These are phyloP conservation scores for Paralvinella palmiformis DNA, from an alignment of 1,140 invertebrate genomes.

Conservation along the genomic window DNA sequence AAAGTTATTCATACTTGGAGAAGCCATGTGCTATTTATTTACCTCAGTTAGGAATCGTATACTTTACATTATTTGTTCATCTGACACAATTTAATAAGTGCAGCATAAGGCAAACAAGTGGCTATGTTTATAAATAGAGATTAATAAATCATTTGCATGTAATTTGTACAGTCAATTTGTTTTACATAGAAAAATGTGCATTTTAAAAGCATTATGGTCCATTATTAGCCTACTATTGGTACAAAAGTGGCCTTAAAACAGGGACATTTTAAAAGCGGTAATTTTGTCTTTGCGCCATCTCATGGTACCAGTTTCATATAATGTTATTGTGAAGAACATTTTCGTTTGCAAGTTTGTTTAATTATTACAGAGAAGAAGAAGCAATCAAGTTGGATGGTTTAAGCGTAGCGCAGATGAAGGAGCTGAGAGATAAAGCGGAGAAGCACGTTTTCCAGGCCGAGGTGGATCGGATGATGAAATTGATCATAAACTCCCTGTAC, in stretches of 20 bases:
- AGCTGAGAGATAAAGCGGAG: constrained; percentile 83
- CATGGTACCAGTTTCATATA: background rate
- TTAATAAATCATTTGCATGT: too few relatives aligned
- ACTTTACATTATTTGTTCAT: too few relatives aligned
- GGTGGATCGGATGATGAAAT: constrained; percentile 99
- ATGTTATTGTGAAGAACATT: constrained; percentile 6
- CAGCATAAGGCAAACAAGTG: too few relatives aligned
- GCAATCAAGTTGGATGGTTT: constrained; percentile 93
- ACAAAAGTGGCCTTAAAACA: background rate
- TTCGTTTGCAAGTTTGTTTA: constrained; percentile 3
- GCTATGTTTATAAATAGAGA: too few relatives aligned
- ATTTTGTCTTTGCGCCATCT: background rate
- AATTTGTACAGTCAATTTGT: too few relatives aligned
- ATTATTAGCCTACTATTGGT: too few relatives aligned
- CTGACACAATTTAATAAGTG: too few relatives aligned
- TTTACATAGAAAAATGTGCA: too few relatives aligned
- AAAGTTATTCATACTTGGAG: too few relatives aligned
- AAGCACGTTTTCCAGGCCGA: constrained; percentile 90
- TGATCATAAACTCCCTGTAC: constrained; percentile 98
- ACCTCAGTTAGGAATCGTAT: too few relatives aligned
- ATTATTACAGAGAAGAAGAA: constrained; percentile 75
- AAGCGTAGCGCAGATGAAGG: constrained; percentile 83
- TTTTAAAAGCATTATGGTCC: too few relatives aligned
- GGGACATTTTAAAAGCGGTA: background rate
- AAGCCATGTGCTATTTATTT: too few relatives aligned